Conservation (phyloP, 2,113 vertebrate genomes). For the Triplophysa rosa region DNA sequence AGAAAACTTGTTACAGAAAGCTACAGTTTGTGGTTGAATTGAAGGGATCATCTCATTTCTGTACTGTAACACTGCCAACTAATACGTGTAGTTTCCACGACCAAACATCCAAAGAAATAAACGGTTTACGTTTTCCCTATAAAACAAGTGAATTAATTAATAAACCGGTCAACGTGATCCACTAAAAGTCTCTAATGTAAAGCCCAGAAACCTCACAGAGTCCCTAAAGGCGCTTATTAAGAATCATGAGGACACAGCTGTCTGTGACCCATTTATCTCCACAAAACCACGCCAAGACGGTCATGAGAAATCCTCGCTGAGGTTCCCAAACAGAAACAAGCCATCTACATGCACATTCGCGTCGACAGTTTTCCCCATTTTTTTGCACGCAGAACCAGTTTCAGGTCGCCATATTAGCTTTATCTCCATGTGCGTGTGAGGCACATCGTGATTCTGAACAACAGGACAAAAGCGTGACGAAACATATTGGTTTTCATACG, state of each 20-base stretch:
- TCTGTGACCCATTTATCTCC: neutral
- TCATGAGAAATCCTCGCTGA: neutral
- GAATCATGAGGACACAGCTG: neutral
- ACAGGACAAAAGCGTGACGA: neutral
- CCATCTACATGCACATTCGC: neutral
- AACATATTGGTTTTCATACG: neutral
- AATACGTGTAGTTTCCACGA: neutral
- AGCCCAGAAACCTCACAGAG: neutral
- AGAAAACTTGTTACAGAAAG: neutral
- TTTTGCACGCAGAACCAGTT: neutral
- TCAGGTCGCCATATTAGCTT: slow-evolving; percentile 30
- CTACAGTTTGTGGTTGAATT: neutral
- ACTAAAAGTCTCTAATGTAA: neutral
- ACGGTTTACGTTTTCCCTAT: too few relatives aligned
- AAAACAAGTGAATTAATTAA: neutral
- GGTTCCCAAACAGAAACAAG: neutral
- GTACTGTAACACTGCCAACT: too few relatives aligned
- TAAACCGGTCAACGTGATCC: neutral
- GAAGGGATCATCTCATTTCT: neutral
- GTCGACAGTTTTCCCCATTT: neutral
- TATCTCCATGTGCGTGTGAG: slow-evolving; percentile 15
- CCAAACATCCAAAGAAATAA: too few relatives aligned
- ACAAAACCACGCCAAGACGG: neutral
- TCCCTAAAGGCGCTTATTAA: neutral
- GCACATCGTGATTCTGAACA: neutral